Evolutionary conservation across 2,797 vertebrate species (phyloP).

Genomic region (Helicolenus hilgendorfi): DNA sequence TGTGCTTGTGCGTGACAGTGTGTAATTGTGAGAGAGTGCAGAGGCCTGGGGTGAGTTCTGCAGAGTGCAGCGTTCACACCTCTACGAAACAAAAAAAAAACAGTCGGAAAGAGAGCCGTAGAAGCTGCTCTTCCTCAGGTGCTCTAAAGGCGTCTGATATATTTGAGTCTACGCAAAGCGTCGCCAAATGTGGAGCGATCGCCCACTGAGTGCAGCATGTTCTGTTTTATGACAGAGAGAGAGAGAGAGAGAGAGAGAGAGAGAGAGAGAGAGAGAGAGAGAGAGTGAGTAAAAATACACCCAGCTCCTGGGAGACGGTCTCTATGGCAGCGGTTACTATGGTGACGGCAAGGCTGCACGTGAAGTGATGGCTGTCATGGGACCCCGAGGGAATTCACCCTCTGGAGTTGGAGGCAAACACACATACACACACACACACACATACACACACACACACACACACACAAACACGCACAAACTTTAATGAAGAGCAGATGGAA

Average conservation of each 20-base stretch:
- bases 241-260: conserved; percentile 50
- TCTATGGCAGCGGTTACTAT: conserved; percentile 88
- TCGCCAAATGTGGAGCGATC: conserved; percentile 80
- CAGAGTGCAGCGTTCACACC: conserved; percentile 33
- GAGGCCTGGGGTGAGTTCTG: conserved; percentile 25
- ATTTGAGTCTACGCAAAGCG: conserved; percentile 58
- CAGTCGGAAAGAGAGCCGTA: neutral
- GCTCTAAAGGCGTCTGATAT: conserved; percentile 56
- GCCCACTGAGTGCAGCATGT: conserved; percentile 81
- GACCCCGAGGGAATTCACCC: conserved; percentile 79
- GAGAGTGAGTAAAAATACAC: conserved; percentile 81
- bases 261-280: too few relatives aligned
- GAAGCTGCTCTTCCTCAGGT: conserved; percentile 43
- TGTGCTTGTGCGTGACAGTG: conserved; percentile 1
- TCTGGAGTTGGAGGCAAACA: conserved; percentile 54
- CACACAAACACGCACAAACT: neutral
- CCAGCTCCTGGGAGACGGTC: conserved; percentile 84
- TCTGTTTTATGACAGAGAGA: conserved; percentile 80
- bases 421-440: neutral
- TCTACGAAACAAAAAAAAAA: neutral
- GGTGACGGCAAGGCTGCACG: conserved; percentile 79
- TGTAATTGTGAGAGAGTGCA: conserved; percentile 30
- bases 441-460: neutral
- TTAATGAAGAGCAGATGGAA: conserved; percentile 30
- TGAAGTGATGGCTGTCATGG: conserved; percentile 81